phyloP scores from a whole-genome alignment of 2,113 vertebrate species.

The Brachionichthys hirsutus region DNA sequence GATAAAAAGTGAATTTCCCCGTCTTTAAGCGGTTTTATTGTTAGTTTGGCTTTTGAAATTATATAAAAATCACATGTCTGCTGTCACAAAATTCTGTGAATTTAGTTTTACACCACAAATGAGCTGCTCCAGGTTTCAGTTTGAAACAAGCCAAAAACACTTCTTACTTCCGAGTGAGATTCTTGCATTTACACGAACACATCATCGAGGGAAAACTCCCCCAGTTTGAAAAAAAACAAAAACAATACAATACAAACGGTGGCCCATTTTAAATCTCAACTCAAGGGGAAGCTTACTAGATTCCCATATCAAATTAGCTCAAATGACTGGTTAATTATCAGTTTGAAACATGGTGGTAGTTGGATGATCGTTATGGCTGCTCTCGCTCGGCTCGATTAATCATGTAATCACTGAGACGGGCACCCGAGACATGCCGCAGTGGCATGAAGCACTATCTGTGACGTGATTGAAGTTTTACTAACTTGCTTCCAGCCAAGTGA shows the following conservation, averaged over 20 bases:
- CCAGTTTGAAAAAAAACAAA: constrained; percentile 30
- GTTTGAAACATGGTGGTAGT: constrained; percentile 52
- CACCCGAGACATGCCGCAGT: not conserved
- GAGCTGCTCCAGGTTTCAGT: no score
- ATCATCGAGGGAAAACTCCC: constrained; percentile 1
- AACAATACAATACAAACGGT: constrained; percentile 50
- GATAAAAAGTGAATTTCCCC: no score
- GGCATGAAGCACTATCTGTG: not conserved
- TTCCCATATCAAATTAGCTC: constrained; percentile 62
- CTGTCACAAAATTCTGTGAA: no score
- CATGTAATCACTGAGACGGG: constrained; percentile 44
- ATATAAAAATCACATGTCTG: no score
- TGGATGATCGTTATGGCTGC: constrained; percentile 46
- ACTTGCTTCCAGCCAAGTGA: constrained; percentile 10
- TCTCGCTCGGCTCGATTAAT: constrained; percentile 56
- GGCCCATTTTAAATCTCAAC: constrained; percentile 63
- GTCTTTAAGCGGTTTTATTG: no score
- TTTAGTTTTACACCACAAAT: no score
- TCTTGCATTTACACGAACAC: no score
- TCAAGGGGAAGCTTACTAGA: constrained; percentile 65
- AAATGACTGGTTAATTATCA: constrained; percentile 66
- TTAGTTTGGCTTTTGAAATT: no score
- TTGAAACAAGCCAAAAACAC: no score
- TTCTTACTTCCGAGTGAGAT: no score
- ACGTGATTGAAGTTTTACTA: constrained; percentile 6